Percentiles rank a stretch among this genome's conserved stretches.
These are phyloP conservation scores for Cnemophilus loriae DNA, from an alignment of 2,113 vertebrate genomes.

Conservation along the genomic window DNA sequence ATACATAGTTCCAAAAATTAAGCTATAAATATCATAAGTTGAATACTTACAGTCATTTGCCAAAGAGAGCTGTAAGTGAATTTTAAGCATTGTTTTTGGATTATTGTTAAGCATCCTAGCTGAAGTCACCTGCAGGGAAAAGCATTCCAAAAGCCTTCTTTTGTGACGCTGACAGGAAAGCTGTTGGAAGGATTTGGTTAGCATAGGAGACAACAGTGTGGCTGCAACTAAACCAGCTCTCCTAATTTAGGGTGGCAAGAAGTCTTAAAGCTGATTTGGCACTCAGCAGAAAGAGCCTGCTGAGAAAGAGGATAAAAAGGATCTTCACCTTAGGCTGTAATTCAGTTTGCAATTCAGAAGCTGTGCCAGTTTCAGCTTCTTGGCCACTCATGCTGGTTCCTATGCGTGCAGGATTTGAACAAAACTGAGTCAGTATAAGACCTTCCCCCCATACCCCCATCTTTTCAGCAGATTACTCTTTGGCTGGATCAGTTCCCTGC, in stretches of 20 bases:
- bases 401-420: background rate
- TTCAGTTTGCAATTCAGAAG: background rate
- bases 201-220: background rate
- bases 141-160: background rate
- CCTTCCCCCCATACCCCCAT: background rate
- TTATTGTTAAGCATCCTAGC: background rate
- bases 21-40: background rate
- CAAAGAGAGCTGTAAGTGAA: background rate
- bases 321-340: conserved; percentile 37
- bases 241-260: background rate
- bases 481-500: conserved; percentile 25
- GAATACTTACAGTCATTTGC: background rate
- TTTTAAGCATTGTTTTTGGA: background rate
- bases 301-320: conserved; percentile 24
- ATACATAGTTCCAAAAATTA: background rate
- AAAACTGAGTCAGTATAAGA: background rate
- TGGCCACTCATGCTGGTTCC: background rate
- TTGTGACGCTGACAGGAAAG: background rate
- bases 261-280: conserved; percentile 35
- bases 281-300: background rate
- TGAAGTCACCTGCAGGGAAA: background rate
- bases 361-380: conserved; percentile 32
- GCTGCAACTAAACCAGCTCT: background rate
- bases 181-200: background rate
- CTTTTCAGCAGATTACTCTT: conserved; percentile 22